Conservation (phyloP, 2,113 vertebrate genomes). For the Phrynocephalus versicolor region DNA sequence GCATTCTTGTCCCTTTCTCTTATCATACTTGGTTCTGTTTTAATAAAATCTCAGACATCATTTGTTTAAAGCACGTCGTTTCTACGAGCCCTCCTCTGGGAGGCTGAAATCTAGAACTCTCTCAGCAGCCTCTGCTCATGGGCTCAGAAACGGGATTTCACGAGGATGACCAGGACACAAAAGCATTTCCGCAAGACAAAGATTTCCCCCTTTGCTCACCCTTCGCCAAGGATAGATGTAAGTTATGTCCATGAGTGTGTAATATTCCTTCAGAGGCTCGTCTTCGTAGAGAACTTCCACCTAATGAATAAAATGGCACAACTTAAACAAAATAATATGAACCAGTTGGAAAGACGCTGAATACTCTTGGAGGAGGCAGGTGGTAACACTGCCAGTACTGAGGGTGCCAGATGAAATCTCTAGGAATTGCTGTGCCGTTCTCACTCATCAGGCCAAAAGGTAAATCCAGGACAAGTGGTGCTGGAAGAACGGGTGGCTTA, state of each 20-base stretch:
- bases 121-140: not conserved
- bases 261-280: constrained; percentile 92
- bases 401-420: too few species aligned
- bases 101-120: not conserved
- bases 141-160: not conserved
- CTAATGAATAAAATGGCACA: constrained; percentile 54
- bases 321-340: not conserved
- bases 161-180: not conserved
- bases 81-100: not conserved
- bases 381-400: too few species aligned
- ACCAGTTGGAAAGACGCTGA: too few species aligned
- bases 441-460: too few species aligned
- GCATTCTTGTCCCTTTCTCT: not conserved
- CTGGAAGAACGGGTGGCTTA: not conserved
- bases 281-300: constrained; percentile 92
- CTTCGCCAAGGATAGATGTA: constrained; percentile 94
- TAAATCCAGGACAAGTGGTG: not conserved
- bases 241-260: constrained; percentile 94
- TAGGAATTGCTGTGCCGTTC: too few species aligned
- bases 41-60: not conserved
- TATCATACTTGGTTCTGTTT: not conserved
- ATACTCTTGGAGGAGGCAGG: too few species aligned
- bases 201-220: constrained; percentile 68
- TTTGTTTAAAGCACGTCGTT: not conserved
- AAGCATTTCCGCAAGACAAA: not conserved